phyloP scores from a whole-genome alignment of 2,113 vertebrate genomes.

The Nycticebus coucang region DNA sequence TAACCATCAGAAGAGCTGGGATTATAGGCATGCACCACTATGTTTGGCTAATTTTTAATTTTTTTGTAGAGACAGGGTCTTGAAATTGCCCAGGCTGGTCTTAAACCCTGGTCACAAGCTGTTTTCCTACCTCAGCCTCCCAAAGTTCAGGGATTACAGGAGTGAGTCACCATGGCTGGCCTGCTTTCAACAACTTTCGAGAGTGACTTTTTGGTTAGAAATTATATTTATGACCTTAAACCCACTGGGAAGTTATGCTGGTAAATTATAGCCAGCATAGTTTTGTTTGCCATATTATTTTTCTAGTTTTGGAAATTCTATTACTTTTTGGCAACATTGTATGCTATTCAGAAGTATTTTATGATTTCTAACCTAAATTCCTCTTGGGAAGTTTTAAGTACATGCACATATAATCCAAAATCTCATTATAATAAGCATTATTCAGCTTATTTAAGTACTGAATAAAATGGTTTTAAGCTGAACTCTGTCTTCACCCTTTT shows the following conservation, averaged over 20 bases:
- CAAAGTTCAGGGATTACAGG: too few species aligned
- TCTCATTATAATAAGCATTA: constrained; percentile 36
- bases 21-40: too few species aligned
- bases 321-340: not conserved
- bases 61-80: too few species aligned
- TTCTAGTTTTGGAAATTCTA: not conserved
- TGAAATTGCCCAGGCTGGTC: too few species aligned
- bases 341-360: not conserved
- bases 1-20: too few species aligned
- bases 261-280: not conserved
- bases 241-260: not conserved
- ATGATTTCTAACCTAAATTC: constrained; percentile 21
- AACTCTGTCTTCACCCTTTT: constrained; percentile 43
- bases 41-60: too few species aligned
- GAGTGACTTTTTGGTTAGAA: constrained; percentile 28
- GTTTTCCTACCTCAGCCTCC: too few species aligned
- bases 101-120: too few species aligned
- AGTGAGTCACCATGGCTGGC: too few species aligned
- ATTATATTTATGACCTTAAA: not conserved
- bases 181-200: not conserved
- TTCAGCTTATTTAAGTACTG: not conserved
- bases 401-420: not conserved
- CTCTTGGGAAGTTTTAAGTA: constrained; percentile 20
- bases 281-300: not conserved
- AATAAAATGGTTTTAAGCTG: constrained; percentile 23